A percentile compares a stretch with the other conserved stretches of the same genome.
phyloP scores from a whole-genome alignment of 2,888 invertebrate species.

The Tachina grossa region DNA sequence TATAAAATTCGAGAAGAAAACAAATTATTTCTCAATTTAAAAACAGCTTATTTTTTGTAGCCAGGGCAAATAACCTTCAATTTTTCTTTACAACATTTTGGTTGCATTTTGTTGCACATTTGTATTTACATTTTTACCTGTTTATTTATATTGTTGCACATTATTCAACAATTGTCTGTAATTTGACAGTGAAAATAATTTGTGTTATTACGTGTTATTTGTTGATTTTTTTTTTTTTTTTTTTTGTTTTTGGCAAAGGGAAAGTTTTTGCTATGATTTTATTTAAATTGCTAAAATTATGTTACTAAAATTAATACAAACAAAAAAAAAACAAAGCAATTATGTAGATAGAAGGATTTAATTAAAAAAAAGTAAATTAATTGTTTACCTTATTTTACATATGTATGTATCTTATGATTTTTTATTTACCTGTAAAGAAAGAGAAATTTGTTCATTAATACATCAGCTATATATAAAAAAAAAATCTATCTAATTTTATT shows the following conservation, averaged over 20 bases:
- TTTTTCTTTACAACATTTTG: conserved; percentile 4
- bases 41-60: neutral
- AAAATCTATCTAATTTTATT: too few species aligned
- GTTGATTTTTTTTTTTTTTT: conserved; percentile 30
- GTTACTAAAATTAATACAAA: neutral
- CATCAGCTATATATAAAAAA: too few species aligned
- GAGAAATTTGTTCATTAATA: neutral
- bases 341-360: too few species aligned
- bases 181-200: conserved; percentile 68
- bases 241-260: conserved; percentile 46
- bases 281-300: neutral
- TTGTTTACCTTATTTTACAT: neutral
- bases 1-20: conserved; percentile 32
- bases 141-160: conserved; percentile 23
- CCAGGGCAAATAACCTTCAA: conserved; percentile 46
- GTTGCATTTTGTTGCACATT: conserved; percentile 34
- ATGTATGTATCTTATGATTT: neutral
- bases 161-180: conserved; percentile 62
- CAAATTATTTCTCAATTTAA: conserved; percentile 25
- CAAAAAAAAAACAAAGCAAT: too few species aligned
- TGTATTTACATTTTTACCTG: neutral
- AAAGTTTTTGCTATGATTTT: conserved; percentile 42
- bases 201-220: conserved; percentile 53
- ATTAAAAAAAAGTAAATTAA: neutral
- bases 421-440: conserved; percentile 4